Evolutionary conservation across 2,888 invertebrate genomes (phyloP).

Genomic region (Ornithoptera priamus): DNA sequence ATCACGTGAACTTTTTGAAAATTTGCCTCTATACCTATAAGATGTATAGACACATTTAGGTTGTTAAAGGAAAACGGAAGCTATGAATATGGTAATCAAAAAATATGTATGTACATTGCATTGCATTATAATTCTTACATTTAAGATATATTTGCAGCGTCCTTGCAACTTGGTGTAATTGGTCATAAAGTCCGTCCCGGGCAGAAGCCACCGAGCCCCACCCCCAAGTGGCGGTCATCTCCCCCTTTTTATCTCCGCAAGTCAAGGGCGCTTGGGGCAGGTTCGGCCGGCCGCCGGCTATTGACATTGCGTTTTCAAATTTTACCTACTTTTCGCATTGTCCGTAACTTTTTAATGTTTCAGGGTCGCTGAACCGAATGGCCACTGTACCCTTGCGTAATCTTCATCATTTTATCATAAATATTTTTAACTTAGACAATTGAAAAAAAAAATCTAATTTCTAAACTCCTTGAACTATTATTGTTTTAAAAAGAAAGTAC

Average conservation of each 20-base stretch:
- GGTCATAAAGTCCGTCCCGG: constrained; percentile 50
- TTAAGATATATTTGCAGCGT: constrained; percentile 48
- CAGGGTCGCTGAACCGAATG: constrained; percentile 69
- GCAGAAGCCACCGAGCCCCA: constrained; percentile 35
- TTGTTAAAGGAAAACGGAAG: too few species aligned
- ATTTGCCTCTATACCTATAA: too few species aligned
- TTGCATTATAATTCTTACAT: not conserved
- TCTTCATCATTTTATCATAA: constrained; percentile 32
- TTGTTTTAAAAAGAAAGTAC: not conserved
- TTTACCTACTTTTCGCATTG: constrained; percentile 76
- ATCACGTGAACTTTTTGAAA: too few species aligned
- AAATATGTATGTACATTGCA: too few species aligned
- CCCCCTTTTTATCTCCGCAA: constrained; percentile 75
- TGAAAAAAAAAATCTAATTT: not conserved
- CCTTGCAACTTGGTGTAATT: constrained; percentile 61
- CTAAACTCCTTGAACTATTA: not conserved
- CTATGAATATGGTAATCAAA: too few species aligned
- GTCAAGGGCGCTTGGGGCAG: constrained; percentile 80
- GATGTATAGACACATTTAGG: too few species aligned
- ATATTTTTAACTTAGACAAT: not conserved
- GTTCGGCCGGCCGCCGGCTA: constrained; percentile 77
- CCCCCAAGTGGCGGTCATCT: constrained; percentile 67
- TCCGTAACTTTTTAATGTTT: constrained; percentile 75
- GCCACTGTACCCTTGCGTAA: constrained; percentile 57
- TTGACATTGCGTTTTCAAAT: constrained; percentile 79